Conservation (phyloP, 2,888 invertebrate species). For the Cepaea hortensis region DNA sequence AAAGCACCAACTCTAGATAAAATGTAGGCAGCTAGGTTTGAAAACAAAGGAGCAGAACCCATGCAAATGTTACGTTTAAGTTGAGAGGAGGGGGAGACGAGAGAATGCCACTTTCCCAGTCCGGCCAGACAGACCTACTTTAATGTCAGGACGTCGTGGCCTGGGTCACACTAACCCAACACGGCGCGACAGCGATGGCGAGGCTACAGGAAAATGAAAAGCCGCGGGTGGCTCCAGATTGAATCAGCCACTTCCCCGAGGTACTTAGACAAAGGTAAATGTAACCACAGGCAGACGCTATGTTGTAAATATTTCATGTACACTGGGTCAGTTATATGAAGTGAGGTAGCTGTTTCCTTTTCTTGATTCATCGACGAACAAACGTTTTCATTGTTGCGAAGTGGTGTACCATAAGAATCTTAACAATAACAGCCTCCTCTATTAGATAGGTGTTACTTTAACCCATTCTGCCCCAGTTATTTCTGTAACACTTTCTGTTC, state of each 20-base stretch:
- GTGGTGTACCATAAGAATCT: too few relatives aligned
- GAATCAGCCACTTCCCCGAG: slow-evolving; percentile 26
- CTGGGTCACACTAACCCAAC: slow-evolving; percentile 36
- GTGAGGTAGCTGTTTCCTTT: too few relatives aligned
- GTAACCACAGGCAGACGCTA: too few relatives aligned
- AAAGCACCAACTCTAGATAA: neutral
- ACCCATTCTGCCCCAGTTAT: too few relatives aligned
- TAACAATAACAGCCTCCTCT: too few relatives aligned
- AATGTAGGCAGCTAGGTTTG: neutral
- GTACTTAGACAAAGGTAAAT: slow-evolving; percentile 8
- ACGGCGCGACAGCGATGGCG: slow-evolving; percentile 20
- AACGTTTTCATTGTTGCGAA: too few relatives aligned
- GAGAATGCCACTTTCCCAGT: neutral
- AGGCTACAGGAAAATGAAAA: slow-evolving; percentile 1
- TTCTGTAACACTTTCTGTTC: too few relatives aligned
- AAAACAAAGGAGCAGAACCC: neutral
- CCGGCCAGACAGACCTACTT: slow-evolving; percentile 16
- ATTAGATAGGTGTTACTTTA: too few relatives aligned
- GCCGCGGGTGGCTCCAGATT: slow-evolving; percentile 30
- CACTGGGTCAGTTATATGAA: too few relatives aligned
- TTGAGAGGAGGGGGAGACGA: neutral
- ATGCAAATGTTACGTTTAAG: neutral
- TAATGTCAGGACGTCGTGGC: slow-evolving; percentile 36
- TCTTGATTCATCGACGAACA: too few relatives aligned
- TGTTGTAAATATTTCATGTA: too few relatives aligned